phyloP scores from a whole-genome alignment of 1,140 invertebrate species.

The Zophobas morio region DNA sequence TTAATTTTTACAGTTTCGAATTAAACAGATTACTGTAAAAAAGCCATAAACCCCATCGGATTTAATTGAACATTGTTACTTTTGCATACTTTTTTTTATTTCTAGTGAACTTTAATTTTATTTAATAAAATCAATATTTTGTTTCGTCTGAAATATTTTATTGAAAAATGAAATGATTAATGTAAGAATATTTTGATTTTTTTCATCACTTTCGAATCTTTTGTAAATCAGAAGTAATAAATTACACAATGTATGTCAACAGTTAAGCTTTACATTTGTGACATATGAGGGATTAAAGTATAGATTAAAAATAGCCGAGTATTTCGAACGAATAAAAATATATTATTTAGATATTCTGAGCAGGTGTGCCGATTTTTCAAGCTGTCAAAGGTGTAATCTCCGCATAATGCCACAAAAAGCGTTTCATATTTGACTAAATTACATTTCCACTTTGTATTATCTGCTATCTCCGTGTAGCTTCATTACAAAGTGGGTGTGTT shows the following conservation, averaged over 20 bases:
- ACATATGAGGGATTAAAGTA: conserved; percentile 24
- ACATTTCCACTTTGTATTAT: conserved; percentile 16
- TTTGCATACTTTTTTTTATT: no score
- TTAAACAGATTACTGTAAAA: no score
- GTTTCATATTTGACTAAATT: conserved; percentile 24
- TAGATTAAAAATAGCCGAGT: conserved; percentile 1
- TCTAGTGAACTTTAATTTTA: no score
- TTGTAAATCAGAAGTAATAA: conserved; percentile 4
- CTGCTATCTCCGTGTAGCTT: conserved; percentile 11
- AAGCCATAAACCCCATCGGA: no score
- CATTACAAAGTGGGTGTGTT: background rate
- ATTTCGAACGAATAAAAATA: conserved; percentile 26
- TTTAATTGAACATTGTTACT: no score
- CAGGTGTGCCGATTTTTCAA: conserved; percentile 32
- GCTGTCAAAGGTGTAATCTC: conserved; percentile 31
- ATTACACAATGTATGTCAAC: conserved; percentile 11
- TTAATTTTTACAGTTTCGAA: no score
- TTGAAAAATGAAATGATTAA: no score
- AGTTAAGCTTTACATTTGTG: conserved; percentile 19
- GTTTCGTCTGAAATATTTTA: no score
- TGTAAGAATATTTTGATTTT: no score
- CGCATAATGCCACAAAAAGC: conserved; percentile 14
- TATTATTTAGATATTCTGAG: conserved; percentile 30
- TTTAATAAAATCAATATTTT: no score
- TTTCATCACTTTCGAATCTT: background rate